Evolutionary conservation across 1,140 invertebrate species (phyloP).

Genomic region (Cotesia chilonis): DNA sequence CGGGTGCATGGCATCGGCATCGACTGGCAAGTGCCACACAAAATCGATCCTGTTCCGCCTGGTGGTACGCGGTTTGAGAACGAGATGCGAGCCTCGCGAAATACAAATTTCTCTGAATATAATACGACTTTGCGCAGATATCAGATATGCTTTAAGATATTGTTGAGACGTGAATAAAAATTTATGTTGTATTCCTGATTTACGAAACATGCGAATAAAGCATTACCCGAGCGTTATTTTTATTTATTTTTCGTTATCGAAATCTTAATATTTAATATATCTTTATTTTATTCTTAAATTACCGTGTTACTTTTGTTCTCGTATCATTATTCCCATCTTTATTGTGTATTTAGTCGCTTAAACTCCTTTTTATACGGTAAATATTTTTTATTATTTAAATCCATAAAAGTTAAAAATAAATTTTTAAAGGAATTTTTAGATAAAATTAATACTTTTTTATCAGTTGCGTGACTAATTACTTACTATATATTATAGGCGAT

Average conservation of each 20-base stretch:
- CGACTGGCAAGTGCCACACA: conserved; percentile 28
- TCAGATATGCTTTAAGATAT: conserved; percentile 30
- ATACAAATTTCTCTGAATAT: conserved; percentile 34
- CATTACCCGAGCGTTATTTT: background rate
- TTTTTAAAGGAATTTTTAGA: no score
- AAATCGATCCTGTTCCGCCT: conserved; percentile 29
- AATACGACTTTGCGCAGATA: conserved; percentile 1
- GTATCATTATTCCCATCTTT: no score
- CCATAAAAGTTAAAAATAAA: no score
- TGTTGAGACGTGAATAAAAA: conserved; percentile 31
- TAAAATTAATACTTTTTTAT: no score
- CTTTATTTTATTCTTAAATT: no score
- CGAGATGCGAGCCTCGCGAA: conserved; percentile 28
- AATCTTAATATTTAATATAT: no score
- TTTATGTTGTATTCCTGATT: background rate
- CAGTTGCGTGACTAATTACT: no score
- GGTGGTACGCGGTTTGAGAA: conserved; percentile 16
- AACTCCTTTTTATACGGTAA: no score
- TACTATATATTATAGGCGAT: no score
- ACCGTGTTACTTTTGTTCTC: no score
- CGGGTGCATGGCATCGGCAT: conserved; percentile 27
- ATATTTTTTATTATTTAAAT: no score
- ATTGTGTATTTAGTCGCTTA: no score
- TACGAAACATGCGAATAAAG: background rate
- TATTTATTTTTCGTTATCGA: background rate